Base-by-base conservation (phyloP, 2,797 vertebrate genomes). In the Nannoperca obscura region DNA sequence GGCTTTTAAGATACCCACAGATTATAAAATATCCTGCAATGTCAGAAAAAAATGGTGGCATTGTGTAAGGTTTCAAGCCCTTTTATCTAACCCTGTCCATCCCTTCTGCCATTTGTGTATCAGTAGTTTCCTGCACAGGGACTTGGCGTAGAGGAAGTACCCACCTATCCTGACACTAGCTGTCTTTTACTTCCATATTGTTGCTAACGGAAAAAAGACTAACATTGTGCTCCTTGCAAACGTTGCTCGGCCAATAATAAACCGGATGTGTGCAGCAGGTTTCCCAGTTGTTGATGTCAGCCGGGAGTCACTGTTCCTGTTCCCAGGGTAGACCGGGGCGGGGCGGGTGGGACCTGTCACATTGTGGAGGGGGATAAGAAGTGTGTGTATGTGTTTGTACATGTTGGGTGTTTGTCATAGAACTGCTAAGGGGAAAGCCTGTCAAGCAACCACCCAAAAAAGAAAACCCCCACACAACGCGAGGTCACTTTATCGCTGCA, bases 151-250 rank as follows among this genome's bases (percentile, higher is more conserved):
- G 55, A 93, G 94, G 92, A 95, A 92, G 93, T 92, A 81, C 71
- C 90, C 91, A 86, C 91, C 90, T 93, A 91, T 94, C 93, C 93
- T 93, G 88, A 78, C 82, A 80, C 46, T 27, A 15, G 54, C 50
- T 75, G 47, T 87, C 64, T 89, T 70, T 52, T 57, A 64, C 73
- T 82, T 81, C 80, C 58, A 85, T 86, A 84, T 76, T 82, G 78
- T 94, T 88, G 42, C 82, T 85, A 71, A 88, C 52, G 54, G 78
- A 65, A 46, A 76, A 83, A 67, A 75, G 68, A 73, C 62, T 71
- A 64, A 78, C 82, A 80, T 66, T 74, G 77, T 63, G 59, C 57
- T 76, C 44, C 40, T 52, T 76, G 57, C 53, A 86, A 78, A 76
- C 0, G 17, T 49, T 34, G 63, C 63, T 61, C 1, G 0, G 74